Conservation (phyloP, 2,888 invertebrate genomes). For the Cryptus armator region DNA sequence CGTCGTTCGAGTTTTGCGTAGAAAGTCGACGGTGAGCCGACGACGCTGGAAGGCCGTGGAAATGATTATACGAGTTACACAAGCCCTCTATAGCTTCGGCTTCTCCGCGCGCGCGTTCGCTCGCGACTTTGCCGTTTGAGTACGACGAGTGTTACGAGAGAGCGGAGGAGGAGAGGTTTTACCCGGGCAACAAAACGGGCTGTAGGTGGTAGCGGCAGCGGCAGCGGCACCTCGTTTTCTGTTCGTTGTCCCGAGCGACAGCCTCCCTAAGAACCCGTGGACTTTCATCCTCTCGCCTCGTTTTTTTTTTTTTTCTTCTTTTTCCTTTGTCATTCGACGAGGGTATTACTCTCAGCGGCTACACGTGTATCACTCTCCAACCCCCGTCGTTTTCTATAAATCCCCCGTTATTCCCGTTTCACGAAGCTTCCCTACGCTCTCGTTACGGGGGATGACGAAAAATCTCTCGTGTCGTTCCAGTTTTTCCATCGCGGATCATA, state of each 20-base stretch:
- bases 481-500: conserved; percentile 4
- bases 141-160: conserved; percentile 86
- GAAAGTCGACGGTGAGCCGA: conserved; percentile 67
- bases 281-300: conserved; percentile 14
- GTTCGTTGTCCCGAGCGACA: conserved; percentile 58
- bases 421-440: conserved; percentile 1
- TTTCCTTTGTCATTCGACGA: conserved; percentile 31
- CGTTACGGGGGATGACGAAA: conserved; percentile 15
- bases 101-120: conserved; percentile 8
- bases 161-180: conserved; percentile 81
- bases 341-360: conserved; percentile 19
- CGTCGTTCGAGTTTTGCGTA: conserved; percentile 58
- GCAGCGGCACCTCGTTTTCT: conserved; percentile 26
- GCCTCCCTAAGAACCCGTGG: conserved; percentile 27
- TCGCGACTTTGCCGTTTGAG: conserved; percentile 63
- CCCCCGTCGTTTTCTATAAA: conserved; percentile 8
- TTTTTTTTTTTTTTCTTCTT: conserved; percentile 1
- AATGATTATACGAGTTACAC: conserved; percentile 74
- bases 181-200: not conserved
- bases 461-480: conserved; percentile 13
- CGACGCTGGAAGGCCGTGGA: conserved; percentile 77
- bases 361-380: conserved; percentile 26
- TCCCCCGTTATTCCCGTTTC: conserved; percentile 30
- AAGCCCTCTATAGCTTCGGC: conserved; percentile 58
- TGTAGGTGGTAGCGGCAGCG: not conserved